A percentile compares a stretch with the other conserved stretches of the same genome.
Conservation (phyloP, 1,140 invertebrate species). For the Cydia splendana region DNA sequence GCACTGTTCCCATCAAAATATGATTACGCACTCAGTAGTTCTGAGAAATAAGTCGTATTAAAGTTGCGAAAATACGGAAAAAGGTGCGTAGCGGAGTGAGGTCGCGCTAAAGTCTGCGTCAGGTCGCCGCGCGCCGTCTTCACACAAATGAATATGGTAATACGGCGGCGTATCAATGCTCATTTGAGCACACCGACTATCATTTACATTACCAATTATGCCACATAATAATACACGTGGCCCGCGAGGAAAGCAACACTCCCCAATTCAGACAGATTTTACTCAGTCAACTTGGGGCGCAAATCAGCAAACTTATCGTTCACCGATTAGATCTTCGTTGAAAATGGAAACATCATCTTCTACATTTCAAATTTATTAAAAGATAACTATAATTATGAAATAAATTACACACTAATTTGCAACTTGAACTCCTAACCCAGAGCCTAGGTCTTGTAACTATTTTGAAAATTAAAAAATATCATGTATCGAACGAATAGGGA, state of each 20-base stretch:
- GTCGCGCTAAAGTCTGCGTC: constrained; percentile 50
- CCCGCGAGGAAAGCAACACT: constrained; percentile 6
- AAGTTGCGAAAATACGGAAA: constrained; percentile 31
- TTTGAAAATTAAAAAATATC: too few relatives aligned
- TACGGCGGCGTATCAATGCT: constrained; percentile 52
- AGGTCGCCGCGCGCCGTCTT: constrained; percentile 54
- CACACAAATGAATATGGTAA: constrained; percentile 71
- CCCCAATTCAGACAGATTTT: not conserved
- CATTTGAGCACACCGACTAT: constrained; percentile 53
- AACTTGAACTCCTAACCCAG: too few relatives aligned
- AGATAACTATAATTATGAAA: not conserved
- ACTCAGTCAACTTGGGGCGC: not conserved
- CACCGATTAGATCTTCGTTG: not conserved
- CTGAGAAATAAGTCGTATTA: constrained; percentile 48
- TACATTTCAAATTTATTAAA: not conserved
- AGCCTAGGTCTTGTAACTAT: too few relatives aligned
- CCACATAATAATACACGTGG: constrained; percentile 37
- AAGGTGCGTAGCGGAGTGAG: not conserved
- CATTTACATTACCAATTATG: constrained; percentile 62
- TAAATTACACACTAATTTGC: too few relatives aligned
- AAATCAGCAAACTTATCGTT: not conserved
- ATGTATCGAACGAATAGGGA: too few relatives aligned
- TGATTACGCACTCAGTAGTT: constrained; percentile 55
- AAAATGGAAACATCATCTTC: not conserved
- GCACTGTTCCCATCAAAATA: constrained; percentile 64